Base-by-base conservation (phyloP, 2,888 invertebrate genomes). In the Galerucella nymphaeae region DNA sequence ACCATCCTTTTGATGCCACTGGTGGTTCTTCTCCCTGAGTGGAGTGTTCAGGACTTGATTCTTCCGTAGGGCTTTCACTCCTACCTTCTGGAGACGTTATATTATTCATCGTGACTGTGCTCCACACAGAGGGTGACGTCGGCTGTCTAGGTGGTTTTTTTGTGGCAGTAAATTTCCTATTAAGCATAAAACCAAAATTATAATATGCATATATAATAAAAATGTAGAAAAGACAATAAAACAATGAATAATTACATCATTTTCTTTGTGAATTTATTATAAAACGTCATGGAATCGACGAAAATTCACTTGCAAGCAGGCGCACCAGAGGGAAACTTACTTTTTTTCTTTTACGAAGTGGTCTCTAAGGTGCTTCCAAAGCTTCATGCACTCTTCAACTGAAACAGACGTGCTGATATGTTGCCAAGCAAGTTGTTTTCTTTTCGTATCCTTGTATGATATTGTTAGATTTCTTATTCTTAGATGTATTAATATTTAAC, bases 341-440 rank as follows among this genome's bases (percentile, higher is more conserved):
- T 42, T 42, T 42, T 42, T 42, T 42, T 42, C 68, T 48, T 48
- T 68, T 5, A 53, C 61, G 14, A 61, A 68, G n/a, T 53, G 13
- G 61, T 68, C 68, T 18, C 68, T 59, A 13, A 61, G 38, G 61
- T 59, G n/a, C 48, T 50, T 61, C 68, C 68, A 68, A 16, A 42
- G 42, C 18, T 68, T 68, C 38, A 61, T 59, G 62, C 68, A 68
- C 14, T 59, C 62, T 48, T 68, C 68, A 45, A 61, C 68, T 68
- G 30, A 61, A 68, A 61, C 48, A 61, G 63, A 63, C 63, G 61
- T 61, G 41, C 61, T 61, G 41, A 61, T 61, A 61, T 14, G 41
- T 41, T 61, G 61, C 61, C 30, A 61, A 61, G 61, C 61, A 14
- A n/a, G 61, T 14, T 61, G 61, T 61, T 61, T 61, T 23, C 3